Evolutionary conservation across 2,888 invertebrate genomes (phyloP), one percentile per base, ranked within the genome.

Genomic region (Drosophila bunnanda): DNA sequence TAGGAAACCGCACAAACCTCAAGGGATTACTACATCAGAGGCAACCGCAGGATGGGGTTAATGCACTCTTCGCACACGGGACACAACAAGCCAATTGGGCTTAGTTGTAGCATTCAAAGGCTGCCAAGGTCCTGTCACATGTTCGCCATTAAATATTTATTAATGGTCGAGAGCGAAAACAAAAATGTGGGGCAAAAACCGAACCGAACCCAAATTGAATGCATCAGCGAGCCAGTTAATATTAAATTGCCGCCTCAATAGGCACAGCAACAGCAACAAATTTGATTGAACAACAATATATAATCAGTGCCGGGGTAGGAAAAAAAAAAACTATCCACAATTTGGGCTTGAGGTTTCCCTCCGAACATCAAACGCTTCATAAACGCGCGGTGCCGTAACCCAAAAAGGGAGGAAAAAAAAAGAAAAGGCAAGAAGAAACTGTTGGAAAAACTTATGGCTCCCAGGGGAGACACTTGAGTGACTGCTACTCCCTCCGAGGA

Each of bases 381-480:
- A 89, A 89, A 64, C 88, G 85, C 88, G 85, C 82, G 75, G 60
- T 61, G 50, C 61, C 68, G 44, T 67, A 75, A 50, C 68, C 76
- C 61, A 62, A 83, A 54, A 66, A 34, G 10, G 4, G 30, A 30
- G 38, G 13, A 20, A 17, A 8, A 9, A 9, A 8, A 32, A 9
- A 12, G 10, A 17, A 48, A 43, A 8, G 9, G n/a, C 4, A n/a
- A 9, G 10, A 46, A 46, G 46, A 46, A 30, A 54, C 30, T 15
- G 20, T 25, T 44, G 55, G 44, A 41, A 61, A 71, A 81, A 79
- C 85, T 79, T 82, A 79, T 73, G 85, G 82, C 67, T 85, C 86
- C 88, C 88, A 69, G 53, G 88, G 82, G 84, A 88, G 89, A 79
- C 86, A 85, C 84, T 85, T 85, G 84, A 89, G 73, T 85, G 88